These are phyloP conservation scores for Scelioninae gen. 2 DNA, from an alignment of 2,888 invertebrate species.

Conservation along the genomic window DNA sequence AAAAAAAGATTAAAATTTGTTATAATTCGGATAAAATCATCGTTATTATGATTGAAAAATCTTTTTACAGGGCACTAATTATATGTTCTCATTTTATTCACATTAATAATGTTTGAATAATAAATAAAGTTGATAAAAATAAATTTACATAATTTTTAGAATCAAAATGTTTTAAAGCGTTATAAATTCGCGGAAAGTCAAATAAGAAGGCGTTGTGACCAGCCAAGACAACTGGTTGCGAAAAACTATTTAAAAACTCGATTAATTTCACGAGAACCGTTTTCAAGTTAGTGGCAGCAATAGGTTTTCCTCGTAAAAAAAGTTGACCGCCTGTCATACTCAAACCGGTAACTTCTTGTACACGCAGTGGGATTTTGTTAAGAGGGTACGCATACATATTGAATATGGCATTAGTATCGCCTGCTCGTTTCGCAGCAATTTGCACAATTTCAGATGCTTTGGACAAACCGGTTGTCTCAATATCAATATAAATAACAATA, in stretches of 20 bases:
- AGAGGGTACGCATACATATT: conserved; percentile 25
- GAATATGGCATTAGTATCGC: no score
- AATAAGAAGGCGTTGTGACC: conserved; percentile 30
- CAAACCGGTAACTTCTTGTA: conserved; percentile 30
- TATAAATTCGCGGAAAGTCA: conserved; percentile 33
- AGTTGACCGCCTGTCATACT: conserved; percentile 34
- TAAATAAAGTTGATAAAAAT: no score
- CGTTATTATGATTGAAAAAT: no score
- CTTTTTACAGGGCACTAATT: no score
- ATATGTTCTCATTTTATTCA: no score
- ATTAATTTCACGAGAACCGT: conserved; percentile 12
- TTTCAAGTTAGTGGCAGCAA: conserved; percentile 4
- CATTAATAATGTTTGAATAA: no score
- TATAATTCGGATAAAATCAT: no score
- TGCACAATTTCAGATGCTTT: conserved; percentile 39
- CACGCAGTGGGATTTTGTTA: conserved; percentile 13
- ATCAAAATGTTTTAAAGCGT: no score
- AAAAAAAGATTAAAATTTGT: no score
- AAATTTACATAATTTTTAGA: no score
- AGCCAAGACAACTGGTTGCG: conserved; percentile 28
- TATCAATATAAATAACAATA: conserved; percentile 30
- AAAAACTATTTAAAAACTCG: conserved; percentile 23
- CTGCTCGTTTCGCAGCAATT: conserved; percentile 36
- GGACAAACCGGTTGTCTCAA: conserved; percentile 42
- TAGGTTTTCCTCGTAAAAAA: conserved; percentile 4